Conservation (phyloP, 2,888 invertebrate genomes). For the Operophtera brumata region DNA sequence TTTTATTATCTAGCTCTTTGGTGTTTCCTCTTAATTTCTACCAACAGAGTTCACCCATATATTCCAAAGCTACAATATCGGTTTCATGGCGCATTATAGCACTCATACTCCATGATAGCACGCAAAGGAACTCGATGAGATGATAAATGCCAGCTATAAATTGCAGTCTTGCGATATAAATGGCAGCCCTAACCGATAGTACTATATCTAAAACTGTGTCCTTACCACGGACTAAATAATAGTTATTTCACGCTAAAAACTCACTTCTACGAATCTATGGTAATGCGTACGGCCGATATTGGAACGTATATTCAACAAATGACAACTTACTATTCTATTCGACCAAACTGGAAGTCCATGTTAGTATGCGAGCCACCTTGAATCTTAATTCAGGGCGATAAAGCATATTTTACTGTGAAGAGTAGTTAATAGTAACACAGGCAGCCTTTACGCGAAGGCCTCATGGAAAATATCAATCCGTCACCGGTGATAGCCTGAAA, state of each 20-base stretch:
- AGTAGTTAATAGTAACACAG: background rate
- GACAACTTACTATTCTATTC: too few species aligned
- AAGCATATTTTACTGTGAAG: background rate
- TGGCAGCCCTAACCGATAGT: constrained; percentile 50
- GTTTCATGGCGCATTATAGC: constrained; percentile 33
- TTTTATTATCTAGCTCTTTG: too few species aligned
- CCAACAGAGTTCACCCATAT: background rate
- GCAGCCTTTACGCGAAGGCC: constrained; percentile 38
- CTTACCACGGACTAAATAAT: background rate
- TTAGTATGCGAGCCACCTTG: too few species aligned
- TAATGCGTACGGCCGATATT: background rate
- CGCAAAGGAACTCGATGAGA: constrained; percentile 58
- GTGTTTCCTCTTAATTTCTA: too few species aligned
- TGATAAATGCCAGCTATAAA: constrained; percentile 70
- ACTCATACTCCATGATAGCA: constrained; percentile 39
- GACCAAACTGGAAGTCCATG: too few species aligned
- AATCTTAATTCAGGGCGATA: too few species aligned
- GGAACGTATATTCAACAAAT: too few species aligned
- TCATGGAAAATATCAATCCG: constrained; percentile 71
- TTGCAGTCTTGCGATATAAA: constrained; percentile 67
- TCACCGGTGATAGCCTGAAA: constrained; percentile 48
- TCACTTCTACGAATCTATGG: background rate
- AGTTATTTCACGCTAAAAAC: background rate
- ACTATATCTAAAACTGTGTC: constrained; percentile 13
- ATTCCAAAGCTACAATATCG: constrained; percentile 1